phyloP scores from a whole-genome alignment of 2,797 vertebrate species.

The Acrossocheilus fasciatus region DNA sequence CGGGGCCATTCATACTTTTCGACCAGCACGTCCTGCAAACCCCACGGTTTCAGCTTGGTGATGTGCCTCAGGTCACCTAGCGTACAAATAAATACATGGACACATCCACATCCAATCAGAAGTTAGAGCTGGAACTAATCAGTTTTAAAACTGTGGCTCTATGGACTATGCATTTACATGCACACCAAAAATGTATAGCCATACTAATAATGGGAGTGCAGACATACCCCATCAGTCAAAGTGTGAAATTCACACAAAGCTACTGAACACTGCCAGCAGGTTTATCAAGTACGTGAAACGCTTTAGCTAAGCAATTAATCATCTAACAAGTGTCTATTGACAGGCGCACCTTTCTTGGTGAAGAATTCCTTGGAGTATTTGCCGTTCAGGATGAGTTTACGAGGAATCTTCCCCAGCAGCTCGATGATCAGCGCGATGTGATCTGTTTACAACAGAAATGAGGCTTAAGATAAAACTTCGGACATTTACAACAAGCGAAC shows the following conservation, averaged over 20 bases:
- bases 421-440: constrained; percentile 99
- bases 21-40: constrained; percentile 90
- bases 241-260: background rate
- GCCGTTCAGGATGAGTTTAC: constrained; percentile 92
- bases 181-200: background rate
- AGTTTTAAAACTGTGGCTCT: background rate
- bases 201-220: background rate
- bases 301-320: constrained; percentile 3
- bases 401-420: constrained; percentile 95
- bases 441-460: constrained; percentile 75
- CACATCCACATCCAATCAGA: background rate
- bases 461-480: background rate
- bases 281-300: background rate
- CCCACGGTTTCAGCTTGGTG: constrained; percentile 98
- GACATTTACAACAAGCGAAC: background rate
- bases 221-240: background rate
- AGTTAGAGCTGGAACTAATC: background rate
- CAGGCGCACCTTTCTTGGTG: constrained; percentile 95
- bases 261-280: constrained; percentile 8
- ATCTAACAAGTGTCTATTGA: background rate
- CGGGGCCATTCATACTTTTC: constrained; percentile 97
- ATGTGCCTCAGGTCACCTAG: constrained; percentile 95
- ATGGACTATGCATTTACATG: background rate
- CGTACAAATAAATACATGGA: background rate
- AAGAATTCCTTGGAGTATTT: constrained; percentile 99